A percentile compares a stretch with the other conserved stretches of the same genome.
Conservation (phyloP, 1,140 invertebrate species). For the Ephestia elutella region DNA sequence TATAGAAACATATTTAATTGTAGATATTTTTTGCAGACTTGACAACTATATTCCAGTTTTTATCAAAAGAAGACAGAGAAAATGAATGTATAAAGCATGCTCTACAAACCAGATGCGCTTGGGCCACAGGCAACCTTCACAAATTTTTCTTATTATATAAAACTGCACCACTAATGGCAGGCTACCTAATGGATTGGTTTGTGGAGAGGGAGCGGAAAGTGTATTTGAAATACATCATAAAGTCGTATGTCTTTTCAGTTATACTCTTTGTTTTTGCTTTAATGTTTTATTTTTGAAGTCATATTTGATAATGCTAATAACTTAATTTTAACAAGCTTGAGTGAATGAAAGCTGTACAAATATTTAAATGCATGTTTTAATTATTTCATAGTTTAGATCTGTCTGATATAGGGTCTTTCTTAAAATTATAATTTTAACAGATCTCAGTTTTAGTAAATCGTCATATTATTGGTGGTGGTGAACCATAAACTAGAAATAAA, state of each 20-base stretch:
- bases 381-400: too few species aligned
- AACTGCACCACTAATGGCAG: constrained; percentile 93
- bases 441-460: too few species aligned
- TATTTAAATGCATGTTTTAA: too few species aligned
- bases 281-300: not conserved
- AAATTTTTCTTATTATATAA: constrained; percentile 93
- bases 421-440: too few species aligned
- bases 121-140: constrained; percentile 93
- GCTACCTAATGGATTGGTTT: constrained; percentile 98
- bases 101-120: constrained; percentile 89
- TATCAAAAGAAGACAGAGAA: constrained; percentile 85
- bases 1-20: too few species aligned
- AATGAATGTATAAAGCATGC: constrained; percentile 92
- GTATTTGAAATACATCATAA: constrained; percentile 93
- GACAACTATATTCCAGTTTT: constrained; percentile 88
- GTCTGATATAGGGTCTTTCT: too few species aligned
- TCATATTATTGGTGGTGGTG: too few species aligned
- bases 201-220: constrained; percentile 91
- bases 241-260: constrained; percentile 88
- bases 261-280: constrained; percentile 12
- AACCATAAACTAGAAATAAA: too few species aligned
- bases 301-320: not conserved
- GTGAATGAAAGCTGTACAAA: too few species aligned
- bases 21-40: constrained; percentile 83
- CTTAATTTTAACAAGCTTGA: too few species aligned